These are phyloP conservation scores for Leptinotarsa peninsularis DNA, from an alignment of 2,888 invertebrate species.

Conservation along the genomic window DNA sequence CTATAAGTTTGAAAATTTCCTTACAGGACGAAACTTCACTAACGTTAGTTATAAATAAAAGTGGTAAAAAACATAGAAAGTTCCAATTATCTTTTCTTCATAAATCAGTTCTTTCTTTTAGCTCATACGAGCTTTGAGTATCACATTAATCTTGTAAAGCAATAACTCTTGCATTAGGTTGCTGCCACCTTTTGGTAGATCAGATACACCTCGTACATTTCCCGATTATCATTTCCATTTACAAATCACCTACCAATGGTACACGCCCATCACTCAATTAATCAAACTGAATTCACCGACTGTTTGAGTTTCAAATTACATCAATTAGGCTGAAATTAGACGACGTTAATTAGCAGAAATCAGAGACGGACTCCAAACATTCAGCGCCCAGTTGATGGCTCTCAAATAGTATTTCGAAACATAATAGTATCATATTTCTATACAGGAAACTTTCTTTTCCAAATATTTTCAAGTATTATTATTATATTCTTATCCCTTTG, in stretches of 20 bases:
- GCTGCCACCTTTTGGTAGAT: not conserved
- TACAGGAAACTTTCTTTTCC: no score
- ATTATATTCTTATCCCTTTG: no score
- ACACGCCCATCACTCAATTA: conserved; percentile 17
- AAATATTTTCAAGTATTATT: no score
- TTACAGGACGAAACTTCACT: no score
- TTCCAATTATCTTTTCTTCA: no score
- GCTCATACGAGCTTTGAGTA: not conserved
- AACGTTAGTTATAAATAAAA: no score
- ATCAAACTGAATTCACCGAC: conserved; percentile 13
- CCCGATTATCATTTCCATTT: conserved; percentile 11
- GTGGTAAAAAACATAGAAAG: no score
- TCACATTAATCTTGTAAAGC: not conserved
- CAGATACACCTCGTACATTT: not conserved
- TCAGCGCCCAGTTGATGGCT: not conserved
- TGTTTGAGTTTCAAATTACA: conserved; percentile 24
- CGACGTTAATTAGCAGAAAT: conserved; percentile 13
- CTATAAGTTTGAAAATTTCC: no score
- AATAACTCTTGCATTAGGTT: not conserved
- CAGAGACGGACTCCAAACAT: not conserved
- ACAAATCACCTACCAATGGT: conserved; percentile 12
- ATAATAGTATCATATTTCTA: no score
- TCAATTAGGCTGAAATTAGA: conserved; percentile 24
- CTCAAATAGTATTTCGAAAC: not conserved
- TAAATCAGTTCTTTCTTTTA: no score